Base-by-base conservation (phyloP, 2,113 vertebrate genomes). In the Panthera leo region DNA sequence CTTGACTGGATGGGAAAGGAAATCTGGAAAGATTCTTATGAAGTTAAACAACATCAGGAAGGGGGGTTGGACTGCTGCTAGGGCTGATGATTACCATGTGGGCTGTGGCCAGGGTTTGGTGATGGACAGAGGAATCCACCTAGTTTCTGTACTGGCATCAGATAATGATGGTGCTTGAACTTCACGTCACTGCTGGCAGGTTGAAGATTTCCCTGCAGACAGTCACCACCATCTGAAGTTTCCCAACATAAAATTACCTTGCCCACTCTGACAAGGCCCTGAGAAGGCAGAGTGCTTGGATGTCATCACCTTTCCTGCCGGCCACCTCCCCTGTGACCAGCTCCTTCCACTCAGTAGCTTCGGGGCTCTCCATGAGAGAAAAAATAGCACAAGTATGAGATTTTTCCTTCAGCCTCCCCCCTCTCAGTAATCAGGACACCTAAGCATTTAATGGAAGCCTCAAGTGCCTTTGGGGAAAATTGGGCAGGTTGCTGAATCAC, bases 401-500 rank as follows among this genome's bases (percentile, higher is more conserved):
- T 18, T 14, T 51, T 58, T 36, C 39, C 16, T 63, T 34, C 23
- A 19, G 58, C 67, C 45, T 21, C 27, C 23, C 11, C 61, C 36
- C 71, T 10, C 48, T 21, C 27, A 1, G 39, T 85, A 89, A 97
- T 84, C 55, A 90, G 96, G 80, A 75, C 79, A 61, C 19, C 45
- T 53, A 34, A 29, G 63, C 73, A 13, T 55, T 91, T 89, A 89
- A 89, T 84, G 90, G 67, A 86, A 92, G 78, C 71, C 48, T 68
- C 13, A 5, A 7, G 13, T 55, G 63, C 92, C 78, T 94, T 31
- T 10, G 10, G 73, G 65, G 67, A 8, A 79, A 84, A 39, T 68
- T 27, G 45, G 68, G 12, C 53, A 0, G 16, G 42, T 63, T 12
- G 16, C 95, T 97, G 97, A 89, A 11, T 96, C 96, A 78, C 18